Evolutionary conservation across 2,888 invertebrate genomes (phyloP), one percentile per base, ranked within the genome.

Genomic region (Maniola hyperantus): DNA sequence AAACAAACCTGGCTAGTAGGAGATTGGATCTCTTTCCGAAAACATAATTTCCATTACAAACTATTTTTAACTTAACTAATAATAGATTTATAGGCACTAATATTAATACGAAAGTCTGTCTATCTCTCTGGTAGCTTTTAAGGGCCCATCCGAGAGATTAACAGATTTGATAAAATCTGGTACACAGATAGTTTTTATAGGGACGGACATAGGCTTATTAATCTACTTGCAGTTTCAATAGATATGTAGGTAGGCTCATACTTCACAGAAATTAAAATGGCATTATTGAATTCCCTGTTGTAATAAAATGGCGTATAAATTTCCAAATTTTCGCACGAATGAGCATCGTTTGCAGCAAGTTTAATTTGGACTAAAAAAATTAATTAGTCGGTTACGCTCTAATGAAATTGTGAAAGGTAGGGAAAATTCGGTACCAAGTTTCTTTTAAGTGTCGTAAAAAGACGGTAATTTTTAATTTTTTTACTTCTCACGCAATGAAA

Each of bases 301-400:
- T 84, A 85, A 88, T 87, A 83, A 89, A 87, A 85, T 75, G 79
- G 76, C 75, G 78, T 80, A 83, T 85, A 85, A 89, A 88, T 88
- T 87, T 79, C 72, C 74, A 80, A 87, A 88, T 89, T 88, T 85
- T 82, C 83, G 83, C 86, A 81, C 84, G 82, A 83, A 80, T 80
- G 79, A 79, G 76, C 81, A 78, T 79, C 77, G 76, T 82, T 80
- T 76, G 80, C 74, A 77, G 74, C 77, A 75, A 76, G 75, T 80
- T 82, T 81, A 81, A 82, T 82, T 83, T 79, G 71, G 75, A 79
- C 76, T 79, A 83, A 89, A 87, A 88, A 89, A 89, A 85, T 86
- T 89, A 89, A 89, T 90, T 89, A 88, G 82, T 76, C 78, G 76
- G 81, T 81, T 79, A 80, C 82, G 79, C 83, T 80, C 79, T 81